Evolutionary conservation across 2,888 invertebrate species (phyloP), one percentile per base, ranked within the genome.

Genomic region (Cylindroiulus punctatus): DNA sequence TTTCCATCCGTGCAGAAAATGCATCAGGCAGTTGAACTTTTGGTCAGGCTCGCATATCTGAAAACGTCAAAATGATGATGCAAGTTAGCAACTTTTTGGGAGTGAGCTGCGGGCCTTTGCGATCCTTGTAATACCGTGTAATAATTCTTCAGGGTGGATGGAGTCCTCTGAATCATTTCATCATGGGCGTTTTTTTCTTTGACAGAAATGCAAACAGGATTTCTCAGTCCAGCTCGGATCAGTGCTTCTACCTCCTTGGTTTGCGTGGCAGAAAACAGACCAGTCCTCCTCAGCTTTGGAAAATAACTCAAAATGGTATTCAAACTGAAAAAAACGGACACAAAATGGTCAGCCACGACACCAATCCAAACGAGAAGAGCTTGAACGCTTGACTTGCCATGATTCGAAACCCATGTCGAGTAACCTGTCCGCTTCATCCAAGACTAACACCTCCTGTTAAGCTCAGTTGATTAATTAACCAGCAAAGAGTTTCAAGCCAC

Each of bases 211-310:
- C 96, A 92, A 0, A 97, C 96, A 0, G 98, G 98, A 92, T 99
- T 98, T 88, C 98, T 92, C 8, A 99, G 91, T 0, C 99, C 99
- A 3, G 98, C 98, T 89, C 98, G 93, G 85, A 98, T 96, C 19
- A 99, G 92, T 89, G 97, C 95, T 88, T 96, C 94, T 0, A 98
- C 93, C 91, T 98, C 96, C 90, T 97, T 96, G 0, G 98, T 98
- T 92, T 99, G 99, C 0, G 99, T 99, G 0, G 99, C 99, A 0
- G 99, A 99, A 92, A 99, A 99, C n/a, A 99, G 92, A 0, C 98
- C 98, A 0, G 99, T 99, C 88, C 98, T 93, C 44, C 99, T 93
- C 90, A 98, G 97, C 52, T 97, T 94, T 0, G 99, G 99, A 65
- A 99, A 91, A 91, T 95, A 96, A 88, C 95, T 94, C 5, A 99